Evolutionary conservation across 2,797 vertebrate species (phyloP).

Genomic region (Cynodonichthys magdalenae): DNA sequence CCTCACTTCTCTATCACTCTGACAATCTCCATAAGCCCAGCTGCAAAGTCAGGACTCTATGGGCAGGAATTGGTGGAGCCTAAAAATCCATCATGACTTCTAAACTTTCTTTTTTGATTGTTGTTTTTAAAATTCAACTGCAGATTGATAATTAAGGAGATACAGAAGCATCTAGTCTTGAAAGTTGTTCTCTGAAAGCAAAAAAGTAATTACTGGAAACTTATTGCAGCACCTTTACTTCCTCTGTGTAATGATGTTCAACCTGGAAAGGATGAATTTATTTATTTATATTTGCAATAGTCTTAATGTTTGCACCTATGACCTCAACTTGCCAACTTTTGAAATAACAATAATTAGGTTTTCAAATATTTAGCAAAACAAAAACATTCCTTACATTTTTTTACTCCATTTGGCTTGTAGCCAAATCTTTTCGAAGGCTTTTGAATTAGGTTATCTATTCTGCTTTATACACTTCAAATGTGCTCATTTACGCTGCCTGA

Average conservation of each 20-base stretch:
- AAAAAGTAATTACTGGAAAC: constrained; percentile 21
- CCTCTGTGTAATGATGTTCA: neutral
- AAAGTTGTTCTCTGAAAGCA: constrained; percentile 5
- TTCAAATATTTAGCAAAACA: neutral
- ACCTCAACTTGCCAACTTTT: neutral
- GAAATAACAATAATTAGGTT: neutral
- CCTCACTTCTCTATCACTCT: constrained; percentile 61
- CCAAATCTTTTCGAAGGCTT: constrained; percentile 12
- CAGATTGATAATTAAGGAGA: constrained; percentile 39
- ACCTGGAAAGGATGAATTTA: neutral
- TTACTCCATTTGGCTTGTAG: neutral
- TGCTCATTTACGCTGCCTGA: constrained; percentile 53
- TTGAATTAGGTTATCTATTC: constrained; percentile 29
- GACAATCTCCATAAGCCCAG: constrained; percentile 61
- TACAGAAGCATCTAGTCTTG: constrained; percentile 38
- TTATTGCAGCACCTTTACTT: constrained; percentile 2
- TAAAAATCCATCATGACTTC: constrained; percentile 31
- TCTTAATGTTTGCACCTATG: neutral
- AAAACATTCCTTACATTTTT: neutral
- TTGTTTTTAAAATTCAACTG: constrained; percentile 37
- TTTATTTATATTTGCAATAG: neutral
- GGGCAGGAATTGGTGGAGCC: constrained; percentile 39
- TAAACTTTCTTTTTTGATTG: constrained; percentile 21
- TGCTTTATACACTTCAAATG: constrained; percentile 39
- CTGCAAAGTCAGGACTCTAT: constrained; percentile 57